Conservation (phyloP, 2,888 invertebrate genomes). For the Caradrina clavipalpis region DNA sequence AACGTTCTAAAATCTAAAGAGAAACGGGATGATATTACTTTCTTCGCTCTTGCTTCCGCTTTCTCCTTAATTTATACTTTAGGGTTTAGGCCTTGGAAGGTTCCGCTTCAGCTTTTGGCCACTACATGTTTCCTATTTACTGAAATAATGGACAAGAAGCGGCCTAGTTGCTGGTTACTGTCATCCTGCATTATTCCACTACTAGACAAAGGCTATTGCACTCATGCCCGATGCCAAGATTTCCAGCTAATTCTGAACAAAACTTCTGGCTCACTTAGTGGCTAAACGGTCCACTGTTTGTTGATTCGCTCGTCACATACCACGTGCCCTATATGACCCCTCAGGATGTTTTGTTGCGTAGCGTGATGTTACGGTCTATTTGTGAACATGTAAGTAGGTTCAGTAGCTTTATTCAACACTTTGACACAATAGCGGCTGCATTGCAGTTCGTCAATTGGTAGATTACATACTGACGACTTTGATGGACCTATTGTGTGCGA, state of each 20-base stretch:
- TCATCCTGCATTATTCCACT: background rate
- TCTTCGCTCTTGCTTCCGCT: conserved; percentile 3
- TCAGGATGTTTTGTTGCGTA: background rate
- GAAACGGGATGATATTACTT: conserved; percentile 20
- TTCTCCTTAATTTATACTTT: conserved; percentile 5
- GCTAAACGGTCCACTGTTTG: too few species aligned
- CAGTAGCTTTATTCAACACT: conserved; percentile 15
- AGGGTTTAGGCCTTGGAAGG: background rate
- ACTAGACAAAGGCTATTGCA: background rate
- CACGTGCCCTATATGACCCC: too few species aligned
- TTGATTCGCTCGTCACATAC: too few species aligned
- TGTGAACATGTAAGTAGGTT: background rate
- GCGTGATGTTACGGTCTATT: background rate
- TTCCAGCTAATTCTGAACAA: too few species aligned
- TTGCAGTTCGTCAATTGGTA: conserved; percentile 44
- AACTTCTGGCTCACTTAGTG: too few species aligned
- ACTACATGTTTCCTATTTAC: background rate
- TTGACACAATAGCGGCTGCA: conserved; percentile 19
- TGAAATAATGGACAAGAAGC: background rate
- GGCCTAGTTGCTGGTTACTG: background rate
- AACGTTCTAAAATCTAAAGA: conserved; percentile 19
- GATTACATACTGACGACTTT: conserved; percentile 43
- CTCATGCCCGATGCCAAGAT: too few species aligned
- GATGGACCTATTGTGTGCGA: conserved; percentile 40
- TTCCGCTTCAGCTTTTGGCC: background rate